A percentile compares a stretch with the other conserved stretches of the same genome.
Evolutionary conservation across 2,888 invertebrate species (phyloP).

Genomic region (Tenthredo scrophulariae): DNA sequence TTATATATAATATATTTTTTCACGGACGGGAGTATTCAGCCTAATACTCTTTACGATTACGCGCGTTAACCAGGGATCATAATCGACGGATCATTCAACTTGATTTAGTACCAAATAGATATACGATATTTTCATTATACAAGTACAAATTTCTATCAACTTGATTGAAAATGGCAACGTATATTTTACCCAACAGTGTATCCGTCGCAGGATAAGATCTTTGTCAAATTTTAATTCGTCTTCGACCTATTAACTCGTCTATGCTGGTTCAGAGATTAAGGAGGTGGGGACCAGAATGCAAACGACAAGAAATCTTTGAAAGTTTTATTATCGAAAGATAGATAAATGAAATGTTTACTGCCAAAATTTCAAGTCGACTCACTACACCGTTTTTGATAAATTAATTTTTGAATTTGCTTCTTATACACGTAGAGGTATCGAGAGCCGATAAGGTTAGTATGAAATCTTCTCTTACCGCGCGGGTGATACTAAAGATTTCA

Average conservation of each 20-base stretch:
- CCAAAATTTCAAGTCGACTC: too few species aligned
- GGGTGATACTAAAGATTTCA: too few species aligned
- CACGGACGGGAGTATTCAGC: not conserved
- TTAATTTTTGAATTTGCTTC: too few species aligned
- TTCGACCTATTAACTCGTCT: not conserved
- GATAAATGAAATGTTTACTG: too few species aligned
- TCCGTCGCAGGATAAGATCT: not conserved
- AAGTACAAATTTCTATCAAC: not conserved
- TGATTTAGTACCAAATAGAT: not conserved
- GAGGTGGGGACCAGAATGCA: too few species aligned
- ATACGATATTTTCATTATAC: not conserved
- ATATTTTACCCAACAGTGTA: not conserved
- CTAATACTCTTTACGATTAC: not conserved
- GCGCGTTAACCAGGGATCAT: not conserved
- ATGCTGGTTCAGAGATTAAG: not conserved
- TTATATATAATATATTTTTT: not conserved
- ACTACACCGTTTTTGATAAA: too few species aligned
- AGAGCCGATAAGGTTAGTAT: too few species aligned
- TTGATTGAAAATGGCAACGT: not conserved
- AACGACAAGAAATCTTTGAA: too few species aligned
- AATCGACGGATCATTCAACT: not conserved
- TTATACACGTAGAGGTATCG: too few species aligned
- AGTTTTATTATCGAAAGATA: too few species aligned
- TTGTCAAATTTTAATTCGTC: not conserved
- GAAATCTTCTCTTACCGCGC: too few species aligned